These are phyloP conservation scores for Epinotia brunnichana DNA, from an alignment of 2,888 invertebrate species.

Conservation along the genomic window DNA sequence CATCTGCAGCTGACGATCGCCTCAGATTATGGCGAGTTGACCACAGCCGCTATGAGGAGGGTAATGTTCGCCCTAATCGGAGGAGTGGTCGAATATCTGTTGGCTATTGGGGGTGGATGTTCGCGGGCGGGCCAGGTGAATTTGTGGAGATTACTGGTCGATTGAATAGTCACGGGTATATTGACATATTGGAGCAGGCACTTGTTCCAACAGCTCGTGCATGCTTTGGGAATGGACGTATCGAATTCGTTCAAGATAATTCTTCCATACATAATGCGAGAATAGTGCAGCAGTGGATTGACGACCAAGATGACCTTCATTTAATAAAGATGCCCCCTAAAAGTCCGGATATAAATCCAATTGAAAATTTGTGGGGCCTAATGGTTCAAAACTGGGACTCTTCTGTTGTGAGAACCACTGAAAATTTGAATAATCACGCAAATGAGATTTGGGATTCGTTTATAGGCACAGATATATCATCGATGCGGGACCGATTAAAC, in stretches of 20 bases:
- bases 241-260: not conserved
- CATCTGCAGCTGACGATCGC: constrained; percentile 12
- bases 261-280: not conserved
- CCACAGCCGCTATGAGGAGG: constrained; percentile 24
- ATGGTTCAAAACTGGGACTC: not conserved
- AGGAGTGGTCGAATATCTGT: not conserved
- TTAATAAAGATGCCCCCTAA: constrained; percentile 10
- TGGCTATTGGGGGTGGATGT: too few relatives aligned
- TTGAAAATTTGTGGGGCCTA: not conserved
- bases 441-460: constrained; percentile 1
- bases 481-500: not conserved
- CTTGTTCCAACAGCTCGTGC: constrained; percentile 10
- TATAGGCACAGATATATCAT: not conserved
- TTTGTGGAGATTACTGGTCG: too few relatives aligned
- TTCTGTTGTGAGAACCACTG: constrained; percentile 3
- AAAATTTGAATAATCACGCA: constrained; percentile 1
- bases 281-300: constrained; percentile 10
- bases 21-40: constrained; percentile 1
- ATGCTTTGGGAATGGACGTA: not conserved
- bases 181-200: constrained; percentile 10
- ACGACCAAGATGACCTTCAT: not conserved
- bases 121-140: too few relatives aligned
- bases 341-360: not conserved
- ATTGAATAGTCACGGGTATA: constrained; percentile 1
- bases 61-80: constrained; percentile 7